Evolutionary conservation across 2,113 vertebrate genomes (phyloP).

Genomic region (Gallinago media): DNA sequence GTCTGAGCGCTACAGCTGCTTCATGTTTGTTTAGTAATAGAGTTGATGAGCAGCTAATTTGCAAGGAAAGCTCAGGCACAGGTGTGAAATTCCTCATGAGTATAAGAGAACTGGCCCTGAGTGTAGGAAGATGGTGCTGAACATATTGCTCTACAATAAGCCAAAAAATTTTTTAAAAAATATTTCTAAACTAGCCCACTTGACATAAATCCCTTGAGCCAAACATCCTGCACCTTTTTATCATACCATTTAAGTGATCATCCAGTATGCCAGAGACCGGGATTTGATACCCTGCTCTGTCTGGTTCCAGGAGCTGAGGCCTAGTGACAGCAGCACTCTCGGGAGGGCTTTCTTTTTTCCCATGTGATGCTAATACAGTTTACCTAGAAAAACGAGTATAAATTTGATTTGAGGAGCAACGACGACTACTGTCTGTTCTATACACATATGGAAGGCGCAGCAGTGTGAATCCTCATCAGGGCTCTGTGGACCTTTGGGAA

Average conservation of each 20-base stretch:
- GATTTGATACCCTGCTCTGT: neutral
- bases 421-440: neutral
- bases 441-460: neutral
- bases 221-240: neutral
- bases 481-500: neutral
- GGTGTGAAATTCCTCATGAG: constrained; percentile 47
- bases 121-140: neutral
- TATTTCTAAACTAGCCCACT: neutral
- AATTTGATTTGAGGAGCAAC: neutral
- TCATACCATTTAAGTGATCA: neutral
- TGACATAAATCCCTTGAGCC: neutral
- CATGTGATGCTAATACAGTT: neutral
- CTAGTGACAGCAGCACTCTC: neutral
- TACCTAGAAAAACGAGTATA: neutral
- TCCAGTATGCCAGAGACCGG: neutral
- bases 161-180: neutral
- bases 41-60: constrained; percentile 69
- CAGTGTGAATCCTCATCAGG: neutral
- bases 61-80: constrained; percentile 53
- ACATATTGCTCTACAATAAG: neutral
- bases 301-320: neutral
- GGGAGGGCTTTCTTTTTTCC: neutral
- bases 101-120: constrained; percentile 29
- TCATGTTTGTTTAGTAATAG: constrained; percentile 74
- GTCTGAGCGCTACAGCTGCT: constrained; percentile 64